These are phyloP conservation scores for Ophthalmolycus amberensis DNA, from an alignment of 2,113 vertebrate species.

Conservation along the genomic window DNA sequence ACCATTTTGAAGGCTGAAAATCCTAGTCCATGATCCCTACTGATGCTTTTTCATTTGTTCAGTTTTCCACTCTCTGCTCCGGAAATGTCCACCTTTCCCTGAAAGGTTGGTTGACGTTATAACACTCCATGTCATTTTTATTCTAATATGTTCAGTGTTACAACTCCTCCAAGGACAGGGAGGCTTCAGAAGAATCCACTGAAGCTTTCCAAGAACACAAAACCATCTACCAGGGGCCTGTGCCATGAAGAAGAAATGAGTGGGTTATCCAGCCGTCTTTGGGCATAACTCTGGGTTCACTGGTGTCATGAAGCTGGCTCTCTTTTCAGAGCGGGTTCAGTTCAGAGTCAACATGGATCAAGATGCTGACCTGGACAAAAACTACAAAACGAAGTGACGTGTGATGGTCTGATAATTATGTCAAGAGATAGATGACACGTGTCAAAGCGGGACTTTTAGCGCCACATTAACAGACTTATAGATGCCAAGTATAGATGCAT, in stretches of 20 bases:
- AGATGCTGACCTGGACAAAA: background rate
- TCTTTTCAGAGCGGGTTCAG: background rate
- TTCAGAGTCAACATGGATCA: background rate
- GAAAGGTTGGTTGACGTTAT: background rate
- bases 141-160: constrained; percentile 14
- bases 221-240: background rate
- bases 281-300: background rate
- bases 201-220: background rate
- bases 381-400: too few species aligned
- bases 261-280: background rate
- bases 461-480: background rate
- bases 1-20: constrained; percentile 1
- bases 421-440: too few species aligned
- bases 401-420: too few species aligned
- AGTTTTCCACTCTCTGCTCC: background rate
- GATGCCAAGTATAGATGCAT: background rate
- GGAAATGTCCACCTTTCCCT: background rate
- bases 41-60: constrained; percentile 8
- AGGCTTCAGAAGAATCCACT: constrained; percentile 13
- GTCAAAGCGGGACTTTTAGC: background rate
- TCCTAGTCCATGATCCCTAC: background rate
- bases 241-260: background rate
- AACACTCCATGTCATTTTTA: background rate
- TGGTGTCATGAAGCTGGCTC: constrained; percentile 10
- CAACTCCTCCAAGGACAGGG: constrained; percentile 37